Conservation (phyloP, 2,888 invertebrate species). For the Mesopsocus fuscifrons region DNA sequence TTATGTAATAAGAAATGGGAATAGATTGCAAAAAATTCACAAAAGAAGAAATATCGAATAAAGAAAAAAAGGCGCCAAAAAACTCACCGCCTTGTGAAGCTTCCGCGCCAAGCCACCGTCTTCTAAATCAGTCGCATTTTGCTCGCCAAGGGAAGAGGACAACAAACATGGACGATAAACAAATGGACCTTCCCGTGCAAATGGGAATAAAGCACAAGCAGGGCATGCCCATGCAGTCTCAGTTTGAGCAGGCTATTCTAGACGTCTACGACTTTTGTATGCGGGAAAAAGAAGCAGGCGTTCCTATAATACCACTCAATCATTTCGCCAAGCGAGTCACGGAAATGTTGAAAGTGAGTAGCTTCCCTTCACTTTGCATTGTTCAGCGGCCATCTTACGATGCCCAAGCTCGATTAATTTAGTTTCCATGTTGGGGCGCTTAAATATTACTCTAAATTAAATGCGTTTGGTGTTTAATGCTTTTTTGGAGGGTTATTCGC, state of each 20-base stretch:
- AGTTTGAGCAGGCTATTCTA: constrained; percentile 6
- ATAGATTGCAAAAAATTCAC: too few relatives aligned
- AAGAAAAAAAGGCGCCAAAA: too few relatives aligned
- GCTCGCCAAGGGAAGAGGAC: too few relatives aligned
- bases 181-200: neutral
- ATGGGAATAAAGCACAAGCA: constrained; percentile 9
- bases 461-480: too few relatives aligned
- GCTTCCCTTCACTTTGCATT: constrained; percentile 2
- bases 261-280: constrained; percentile 8
- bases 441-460: too few relatives aligned
- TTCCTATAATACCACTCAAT: constrained; percentile 5
- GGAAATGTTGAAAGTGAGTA: constrained; percentile 7
- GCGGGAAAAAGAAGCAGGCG: constrained; percentile 7
- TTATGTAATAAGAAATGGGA: too few relatives aligned
- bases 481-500: too few relatives aligned
- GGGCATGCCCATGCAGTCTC: constrained; percentile 7
- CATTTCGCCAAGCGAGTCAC: constrained; percentile 7
- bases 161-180: constrained; percentile 10
- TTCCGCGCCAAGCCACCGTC: too few relatives aligned
- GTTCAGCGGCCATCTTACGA: constrained; percentile 2
- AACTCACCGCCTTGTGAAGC: neutral
- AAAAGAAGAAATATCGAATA: too few relatives aligned
- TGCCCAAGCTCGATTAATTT: too few relatives aligned
- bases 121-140: too few relatives aligned
- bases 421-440: too few relatives aligned